phyloP scores from a whole-genome alignment of 2,113 vertebrate species.

The Siniperca chuatsi region DNA sequence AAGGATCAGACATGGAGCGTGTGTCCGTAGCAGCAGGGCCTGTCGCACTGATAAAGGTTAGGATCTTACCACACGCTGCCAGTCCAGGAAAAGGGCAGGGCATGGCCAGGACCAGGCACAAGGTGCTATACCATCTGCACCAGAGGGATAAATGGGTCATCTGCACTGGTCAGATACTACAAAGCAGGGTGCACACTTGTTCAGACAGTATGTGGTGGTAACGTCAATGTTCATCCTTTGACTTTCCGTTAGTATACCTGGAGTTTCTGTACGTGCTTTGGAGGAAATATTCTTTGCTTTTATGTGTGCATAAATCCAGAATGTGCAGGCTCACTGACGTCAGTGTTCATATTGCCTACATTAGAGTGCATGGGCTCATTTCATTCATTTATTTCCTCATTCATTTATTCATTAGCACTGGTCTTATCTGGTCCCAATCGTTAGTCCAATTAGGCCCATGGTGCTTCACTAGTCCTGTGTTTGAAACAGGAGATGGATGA shows the following conservation, averaged over 20 bases:
- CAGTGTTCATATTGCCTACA: constrained; percentile 34
- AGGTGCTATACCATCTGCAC: constrained; percentile 78
- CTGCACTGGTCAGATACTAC: constrained; percentile 57
- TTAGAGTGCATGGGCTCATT: constrained; percentile 46
- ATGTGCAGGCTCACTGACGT: constrained; percentile 25
- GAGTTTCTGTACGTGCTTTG: constrained; percentile 5
- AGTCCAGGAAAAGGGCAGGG: constrained; percentile 74
- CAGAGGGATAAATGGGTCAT: constrained; percentile 66
- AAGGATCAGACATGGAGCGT: constrained; percentile 72
- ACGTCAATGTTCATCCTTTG: constrained; percentile 45
- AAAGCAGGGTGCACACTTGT: constrained; percentile 59
- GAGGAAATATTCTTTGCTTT: neutral
- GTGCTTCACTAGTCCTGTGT: constrained; percentile 54
- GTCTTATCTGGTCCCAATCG: constrained; percentile 72
- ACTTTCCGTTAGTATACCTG: constrained; percentile 31
- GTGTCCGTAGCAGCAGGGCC: constrained; percentile 77
- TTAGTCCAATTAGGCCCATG: constrained; percentile 75
- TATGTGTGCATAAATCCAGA: constrained; percentile 13
- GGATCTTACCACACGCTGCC: constrained; percentile 72
- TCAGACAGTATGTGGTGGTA: constrained; percentile 17
- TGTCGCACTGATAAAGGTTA: constrained; percentile 80
- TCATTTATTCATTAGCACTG: constrained; percentile 75
- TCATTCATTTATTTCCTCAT: constrained; percentile 76
- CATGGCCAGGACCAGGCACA: constrained; percentile 66
- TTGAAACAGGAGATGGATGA: constrained; percentile 70